Percentiles rank a stretch among this genome's conserved stretches.
These are phyloP conservation scores for Corythornis madagascariensis DNA, from an alignment of 2,113 vertebrate species.

Conservation along the genomic window DNA sequence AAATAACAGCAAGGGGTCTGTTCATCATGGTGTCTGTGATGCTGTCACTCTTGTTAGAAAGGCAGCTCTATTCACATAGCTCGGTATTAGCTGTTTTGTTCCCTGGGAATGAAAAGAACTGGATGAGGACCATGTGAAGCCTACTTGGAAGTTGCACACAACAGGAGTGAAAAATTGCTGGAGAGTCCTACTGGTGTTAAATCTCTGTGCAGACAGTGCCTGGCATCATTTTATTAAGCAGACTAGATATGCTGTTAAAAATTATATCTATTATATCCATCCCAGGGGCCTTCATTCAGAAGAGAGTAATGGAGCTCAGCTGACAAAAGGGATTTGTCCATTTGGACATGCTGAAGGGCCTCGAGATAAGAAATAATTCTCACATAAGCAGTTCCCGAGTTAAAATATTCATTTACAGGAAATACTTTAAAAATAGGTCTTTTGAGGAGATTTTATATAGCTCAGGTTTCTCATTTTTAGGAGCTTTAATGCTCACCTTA, in stretches of 20 bases:
- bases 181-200: constrained; percentile 14
- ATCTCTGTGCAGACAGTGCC: constrained; percentile 18
- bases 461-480: constrained; percentile 33
- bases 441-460: constrained; percentile 41
- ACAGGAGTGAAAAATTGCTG: not conserved
- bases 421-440: constrained; percentile 43
- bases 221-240: constrained; percentile 53
- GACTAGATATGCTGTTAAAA: constrained; percentile 43
- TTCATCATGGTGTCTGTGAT: not conserved
- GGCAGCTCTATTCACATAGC: not conserved
- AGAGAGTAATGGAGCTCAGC: constrained; percentile 62
- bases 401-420: constrained; percentile 66
- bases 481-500: constrained; percentile 27
- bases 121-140: not conserved
- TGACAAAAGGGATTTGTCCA: constrained; percentile 70
- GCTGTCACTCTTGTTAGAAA: not conserved
- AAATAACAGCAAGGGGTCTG: not conserved
- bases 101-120: not conserved
- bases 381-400: constrained; percentile 35
- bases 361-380: constrained; percentile 56
- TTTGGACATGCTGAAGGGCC: constrained; percentile 55
- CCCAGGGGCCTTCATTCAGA: constrained; percentile 53
- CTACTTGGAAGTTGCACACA: not conserved
- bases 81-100: not conserved
- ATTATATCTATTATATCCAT: constrained; percentile 47